Evolutionary conservation across 2,797 vertebrate genomes (phyloP).

Genomic region (Salmo trutta): DNA sequence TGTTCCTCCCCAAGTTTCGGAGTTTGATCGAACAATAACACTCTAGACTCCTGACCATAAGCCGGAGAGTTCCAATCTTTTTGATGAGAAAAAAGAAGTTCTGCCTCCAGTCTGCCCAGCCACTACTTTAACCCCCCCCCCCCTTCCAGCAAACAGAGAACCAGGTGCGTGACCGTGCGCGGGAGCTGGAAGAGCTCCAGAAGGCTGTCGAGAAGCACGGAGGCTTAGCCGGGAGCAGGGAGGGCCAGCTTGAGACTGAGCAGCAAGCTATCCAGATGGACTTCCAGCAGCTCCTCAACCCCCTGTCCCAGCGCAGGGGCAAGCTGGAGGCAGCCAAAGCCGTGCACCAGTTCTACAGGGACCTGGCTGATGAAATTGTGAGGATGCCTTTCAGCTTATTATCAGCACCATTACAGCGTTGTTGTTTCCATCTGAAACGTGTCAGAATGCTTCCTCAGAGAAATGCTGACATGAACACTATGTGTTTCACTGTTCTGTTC

Average conservation of each 20-base stretch:
- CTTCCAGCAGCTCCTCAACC: conserved; percentile 85
- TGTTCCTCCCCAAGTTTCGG: not conserved
- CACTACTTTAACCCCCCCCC: conserved; percentile 11
- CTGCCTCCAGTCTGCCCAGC: conserved; percentile 25
- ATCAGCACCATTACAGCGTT: conserved; percentile 25
- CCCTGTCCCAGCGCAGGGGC: conserved; percentile 81
- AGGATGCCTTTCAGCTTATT: conserved; percentile 41
- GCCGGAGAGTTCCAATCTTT: not conserved
- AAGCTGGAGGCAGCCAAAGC: conserved; percentile 84
- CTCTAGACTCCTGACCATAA: not conserved
- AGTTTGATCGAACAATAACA: no score
- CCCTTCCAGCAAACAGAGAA: conserved; percentile 85
- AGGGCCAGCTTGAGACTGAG: conserved; percentile 73
- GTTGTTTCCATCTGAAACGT: conserved; percentile 40
- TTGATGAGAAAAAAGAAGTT: not conserved
- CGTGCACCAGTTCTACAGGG: conserved; percentile 87
- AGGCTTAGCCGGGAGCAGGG: conserved; percentile 47
- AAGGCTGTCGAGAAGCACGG: conserved; percentile 73
- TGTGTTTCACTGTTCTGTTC: no score
- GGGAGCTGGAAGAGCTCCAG: conserved; percentile 88
- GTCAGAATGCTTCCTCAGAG: conserved; percentile 34
- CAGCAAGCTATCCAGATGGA: conserved; percentile 79
- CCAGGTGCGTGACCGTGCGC: conserved; percentile 83
- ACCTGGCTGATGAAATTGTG: conserved; percentile 92
- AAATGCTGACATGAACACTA: conserved; percentile 13